Base-by-base conservation (phyloP, 2,888 invertebrate genomes). In the Orthosia gothica region DNA sequence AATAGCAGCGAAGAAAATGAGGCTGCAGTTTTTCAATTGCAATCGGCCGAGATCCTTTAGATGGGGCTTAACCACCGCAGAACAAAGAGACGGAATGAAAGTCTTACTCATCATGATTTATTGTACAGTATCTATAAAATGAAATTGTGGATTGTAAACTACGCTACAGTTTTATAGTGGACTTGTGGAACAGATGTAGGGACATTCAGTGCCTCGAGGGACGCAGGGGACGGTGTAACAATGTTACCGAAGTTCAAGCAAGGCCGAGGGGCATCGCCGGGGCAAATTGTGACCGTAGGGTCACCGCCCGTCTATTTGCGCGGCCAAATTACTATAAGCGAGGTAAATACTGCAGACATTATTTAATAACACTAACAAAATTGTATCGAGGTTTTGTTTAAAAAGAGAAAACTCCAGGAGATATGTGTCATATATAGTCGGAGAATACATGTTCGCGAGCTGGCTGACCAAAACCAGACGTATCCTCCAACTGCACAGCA, bases 191-290 rank as follows among this genome's bases (percentile, higher is more conserved):
- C 95, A 95, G 95, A 95, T 95, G 95, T 93, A 93, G 92, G 92
- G 93, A 92, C 93, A 92, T 92, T 92, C 90, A 81, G 87, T 82
- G 93, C 95, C 95, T 92, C 94, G 86, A 88, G 95, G 95, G 94
- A 94, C 90, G 89, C 85, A 89, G 92, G 94, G 95, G 94, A 90
- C 91, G 89, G 90, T 89, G 91, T 95, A 96, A 95, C 95, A 92
- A 91, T 91, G 95, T 96, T 95, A 95, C 92, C 91, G 89, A 93
- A 95, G 95, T 95, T 95, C 92, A 93, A 92, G 92, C 92, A 93
- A 93, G 93, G 92, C 94, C 92, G 93, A 89, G 92, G 92, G 94
- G 94, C 93, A 93, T 93, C 90, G 91, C 89, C 88, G 89, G 90
- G 89, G 92, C 93, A 94, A 94, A 94, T 94, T 94, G 93, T 93